These are phyloP conservation scores for Triplophysa rosa DNA, from an alignment of 2,113 vertebrate genomes.

Conservation along the genomic window DNA sequence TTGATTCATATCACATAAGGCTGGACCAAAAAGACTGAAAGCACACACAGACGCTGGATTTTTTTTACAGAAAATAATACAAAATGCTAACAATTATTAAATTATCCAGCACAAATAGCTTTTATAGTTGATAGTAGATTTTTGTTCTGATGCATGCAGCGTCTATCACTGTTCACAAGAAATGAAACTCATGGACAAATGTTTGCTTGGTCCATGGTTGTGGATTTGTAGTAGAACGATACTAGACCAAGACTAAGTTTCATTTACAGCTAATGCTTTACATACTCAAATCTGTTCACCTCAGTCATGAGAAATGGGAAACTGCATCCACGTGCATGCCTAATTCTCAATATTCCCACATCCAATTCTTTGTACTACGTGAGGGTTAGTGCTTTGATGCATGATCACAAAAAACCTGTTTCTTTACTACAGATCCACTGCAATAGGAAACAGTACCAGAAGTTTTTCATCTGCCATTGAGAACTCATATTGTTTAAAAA, in stretches of 20 bases:
- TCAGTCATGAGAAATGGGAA: neutral
- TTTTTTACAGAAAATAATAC: no score
- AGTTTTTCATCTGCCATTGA: no score
- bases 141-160: neutral
- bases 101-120: no score
- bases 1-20: neutral
- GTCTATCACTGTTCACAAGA: slow-evolving; percentile 38
- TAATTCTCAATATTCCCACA: neutral
- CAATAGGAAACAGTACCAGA: no score
- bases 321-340: neutral
- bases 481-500: no score
- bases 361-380: neutral
- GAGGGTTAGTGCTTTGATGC: no score
- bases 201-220: neutral
- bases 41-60: neutral
- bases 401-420: no score
- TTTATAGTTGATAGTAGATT: no score
- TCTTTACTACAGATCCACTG: no score
- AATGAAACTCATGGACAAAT: slow-evolving; percentile 45
- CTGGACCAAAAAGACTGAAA: neutral
- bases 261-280: slow-evolving; percentile 3
- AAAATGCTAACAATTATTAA: no score
- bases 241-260: slow-evolving; percentile 1
- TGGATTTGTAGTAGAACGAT: neutral
- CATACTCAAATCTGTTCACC: neutral